Evolutionary conservation across 2,888 invertebrate genomes (phyloP).

Genomic region (Mellilla xanthometata): DNA sequence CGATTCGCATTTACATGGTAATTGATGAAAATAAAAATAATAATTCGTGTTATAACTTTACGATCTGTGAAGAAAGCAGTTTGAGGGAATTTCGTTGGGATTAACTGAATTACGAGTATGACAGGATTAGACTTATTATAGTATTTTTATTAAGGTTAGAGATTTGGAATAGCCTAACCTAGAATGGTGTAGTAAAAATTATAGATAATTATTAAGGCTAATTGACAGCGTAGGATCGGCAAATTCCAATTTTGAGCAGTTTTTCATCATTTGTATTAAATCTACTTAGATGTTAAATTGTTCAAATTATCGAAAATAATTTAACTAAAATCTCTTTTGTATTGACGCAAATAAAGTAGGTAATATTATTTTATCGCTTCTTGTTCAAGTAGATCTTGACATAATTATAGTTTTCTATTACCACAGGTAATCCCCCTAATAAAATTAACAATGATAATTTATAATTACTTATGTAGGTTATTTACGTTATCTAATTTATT

Average conservation of each 20-base stretch:
- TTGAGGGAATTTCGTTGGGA: conserved; percentile 9
- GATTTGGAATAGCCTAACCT: not conserved
- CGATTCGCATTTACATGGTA: conserved; percentile 40
- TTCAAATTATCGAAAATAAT: too few relatives aligned
- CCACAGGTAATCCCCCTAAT: conserved; percentile 18
- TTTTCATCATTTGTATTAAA: too few relatives aligned
- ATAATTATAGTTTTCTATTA: conserved; percentile 10
- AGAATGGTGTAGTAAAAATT: too few relatives aligned
- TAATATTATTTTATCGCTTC: too few relatives aligned
- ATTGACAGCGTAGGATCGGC: too few relatives aligned
- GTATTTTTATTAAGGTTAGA: too few relatives aligned
- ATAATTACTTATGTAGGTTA: not conserved
- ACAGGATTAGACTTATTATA: not conserved
- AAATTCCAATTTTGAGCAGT: too few relatives aligned
- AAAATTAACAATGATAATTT: conserved; percentile 5
- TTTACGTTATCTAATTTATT: conserved; percentile 5
- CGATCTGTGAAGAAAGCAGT: conserved; percentile 30
- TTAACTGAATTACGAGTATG: conserved; percentile 2
- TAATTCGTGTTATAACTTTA: conserved; percentile 30
- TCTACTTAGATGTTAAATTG: too few relatives aligned
- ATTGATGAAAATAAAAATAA: conserved; percentile 26
- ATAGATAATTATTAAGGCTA: too few relatives aligned
- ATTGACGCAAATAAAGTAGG: too few relatives aligned
- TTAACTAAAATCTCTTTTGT: too few relatives aligned
- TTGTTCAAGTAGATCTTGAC: conserved; percentile 10